These are phyloP conservation scores for Halcyon senegalensis DNA, from an alignment of 2,113 vertebrate genomes.

Conservation along the genomic window DNA sequence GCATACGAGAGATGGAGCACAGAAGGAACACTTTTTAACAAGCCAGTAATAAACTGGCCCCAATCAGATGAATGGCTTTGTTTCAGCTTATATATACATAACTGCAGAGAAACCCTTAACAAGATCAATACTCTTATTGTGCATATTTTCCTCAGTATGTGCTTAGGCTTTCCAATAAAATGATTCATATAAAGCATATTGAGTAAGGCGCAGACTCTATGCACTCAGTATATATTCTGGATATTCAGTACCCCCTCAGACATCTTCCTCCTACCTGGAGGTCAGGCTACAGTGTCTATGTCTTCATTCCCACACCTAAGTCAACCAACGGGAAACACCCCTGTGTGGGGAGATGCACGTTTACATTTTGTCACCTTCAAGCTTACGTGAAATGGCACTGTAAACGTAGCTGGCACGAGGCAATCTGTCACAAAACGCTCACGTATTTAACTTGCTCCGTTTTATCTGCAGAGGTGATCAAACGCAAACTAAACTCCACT, in stretches of 20 bases:
- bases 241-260: not conserved
- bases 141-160: not conserved
- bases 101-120: not conserved
- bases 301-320: not conserved
- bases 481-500: not conserved
- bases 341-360: not conserved
- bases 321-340: not conserved
- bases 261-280: not conserved
- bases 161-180: constrained; percentile 13
- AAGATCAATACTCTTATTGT: constrained; percentile 27
- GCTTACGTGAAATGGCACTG: not conserved
- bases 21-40: not conserved
- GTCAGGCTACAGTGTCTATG: not conserved
- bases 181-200: not conserved
- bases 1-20: rapidly evolving
- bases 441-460: not conserved
- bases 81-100: not conserved
- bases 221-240: not conserved
- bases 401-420: not conserved
- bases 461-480: not conserved
- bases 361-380: not conserved
- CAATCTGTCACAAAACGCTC: not conserved
- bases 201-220: not conserved
- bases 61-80: not conserved
- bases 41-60: not conserved